A percentile compares a stretch with the other conserved stretches of the same genome.
Conservation (phyloP, 2,797 vertebrate species). For the Enteromius anoplus region DNA sequence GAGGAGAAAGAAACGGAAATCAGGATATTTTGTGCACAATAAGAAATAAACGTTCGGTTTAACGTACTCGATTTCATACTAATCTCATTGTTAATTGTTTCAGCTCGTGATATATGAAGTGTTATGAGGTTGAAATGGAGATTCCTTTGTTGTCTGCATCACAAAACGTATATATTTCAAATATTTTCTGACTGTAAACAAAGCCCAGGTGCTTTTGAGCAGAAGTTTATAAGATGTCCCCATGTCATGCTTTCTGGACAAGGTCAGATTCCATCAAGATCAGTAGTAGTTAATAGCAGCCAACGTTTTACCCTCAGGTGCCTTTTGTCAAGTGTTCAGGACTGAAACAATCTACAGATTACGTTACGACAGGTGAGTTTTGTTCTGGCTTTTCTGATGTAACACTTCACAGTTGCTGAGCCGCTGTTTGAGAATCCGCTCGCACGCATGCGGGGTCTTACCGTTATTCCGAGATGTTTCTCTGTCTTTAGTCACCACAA, state of each 20-base stretch:
- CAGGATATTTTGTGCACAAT: neutral
- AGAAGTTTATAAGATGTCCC: neutral
- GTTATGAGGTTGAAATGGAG: neutral
- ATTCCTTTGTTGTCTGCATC: neutral
- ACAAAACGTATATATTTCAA: neutral
- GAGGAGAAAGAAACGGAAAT: neutral
- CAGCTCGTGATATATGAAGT: neutral
- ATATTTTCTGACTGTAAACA: neutral
- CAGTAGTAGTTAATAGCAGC: neutral
- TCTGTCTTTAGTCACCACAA: constrained; percentile 23
- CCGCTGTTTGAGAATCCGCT: neutral
- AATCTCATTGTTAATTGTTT: neutral
- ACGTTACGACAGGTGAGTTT: constrained; percentile 20
- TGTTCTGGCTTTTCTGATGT: constrained; percentile 16
- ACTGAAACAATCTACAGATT: constrained; percentile 10
- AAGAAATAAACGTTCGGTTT: neutral
- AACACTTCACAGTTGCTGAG: neutral
- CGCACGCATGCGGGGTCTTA: neutral
- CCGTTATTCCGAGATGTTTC: constrained; percentile 1
- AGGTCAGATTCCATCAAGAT: neutral
- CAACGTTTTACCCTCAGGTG: neutral
- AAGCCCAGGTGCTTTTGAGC: neutral
- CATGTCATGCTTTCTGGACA: neutral
- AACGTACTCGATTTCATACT: neutral
- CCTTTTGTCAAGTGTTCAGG: neutral